phyloP scores from a whole-genome alignment of 2,797 vertebrate species.

The Choloepus didactylus region DNA sequence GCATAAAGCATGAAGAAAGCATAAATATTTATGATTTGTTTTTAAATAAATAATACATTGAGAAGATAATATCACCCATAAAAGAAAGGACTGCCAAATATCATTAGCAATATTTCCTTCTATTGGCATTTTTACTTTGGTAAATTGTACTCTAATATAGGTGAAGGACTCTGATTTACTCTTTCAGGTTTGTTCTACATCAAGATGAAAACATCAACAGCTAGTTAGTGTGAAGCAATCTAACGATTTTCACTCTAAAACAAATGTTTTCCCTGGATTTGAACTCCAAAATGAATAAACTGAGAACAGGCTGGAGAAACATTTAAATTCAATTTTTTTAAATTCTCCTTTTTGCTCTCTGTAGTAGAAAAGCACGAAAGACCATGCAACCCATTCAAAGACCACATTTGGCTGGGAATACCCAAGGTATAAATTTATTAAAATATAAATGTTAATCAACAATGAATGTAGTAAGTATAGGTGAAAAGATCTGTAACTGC shows the following conservation, averaged over 20 bases:
- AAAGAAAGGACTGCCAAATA: neutral
- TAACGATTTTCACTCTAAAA: conserved; percentile 32
- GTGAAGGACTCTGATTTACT: neutral
- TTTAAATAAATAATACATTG: conserved; percentile 51
- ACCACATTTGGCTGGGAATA: neutral
- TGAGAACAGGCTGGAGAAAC: neutral
- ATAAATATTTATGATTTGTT: conserved; percentile 58
- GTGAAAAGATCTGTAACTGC: neutral
- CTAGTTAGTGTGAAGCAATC: conserved; percentile 4
- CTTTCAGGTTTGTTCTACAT: neutral
- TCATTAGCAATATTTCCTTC: neutral
- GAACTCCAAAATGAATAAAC: neutral
- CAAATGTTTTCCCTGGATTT: neutral
- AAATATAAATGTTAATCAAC: neutral
- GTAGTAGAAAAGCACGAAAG: neutral
- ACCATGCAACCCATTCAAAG: neutral
- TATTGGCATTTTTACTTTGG: neutral
- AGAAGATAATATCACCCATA: neutral
- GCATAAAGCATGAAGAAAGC: neutral
- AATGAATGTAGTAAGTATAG: neutral
- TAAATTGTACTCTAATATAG: neutral
- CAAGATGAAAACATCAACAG: neutral
- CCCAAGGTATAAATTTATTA: neutral
- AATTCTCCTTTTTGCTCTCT: neutral
- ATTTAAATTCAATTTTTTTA: neutral